phyloP scores from a whole-genome alignment of 2,113 vertebrate genomes.

The Manacus vitellinus region DNA sequence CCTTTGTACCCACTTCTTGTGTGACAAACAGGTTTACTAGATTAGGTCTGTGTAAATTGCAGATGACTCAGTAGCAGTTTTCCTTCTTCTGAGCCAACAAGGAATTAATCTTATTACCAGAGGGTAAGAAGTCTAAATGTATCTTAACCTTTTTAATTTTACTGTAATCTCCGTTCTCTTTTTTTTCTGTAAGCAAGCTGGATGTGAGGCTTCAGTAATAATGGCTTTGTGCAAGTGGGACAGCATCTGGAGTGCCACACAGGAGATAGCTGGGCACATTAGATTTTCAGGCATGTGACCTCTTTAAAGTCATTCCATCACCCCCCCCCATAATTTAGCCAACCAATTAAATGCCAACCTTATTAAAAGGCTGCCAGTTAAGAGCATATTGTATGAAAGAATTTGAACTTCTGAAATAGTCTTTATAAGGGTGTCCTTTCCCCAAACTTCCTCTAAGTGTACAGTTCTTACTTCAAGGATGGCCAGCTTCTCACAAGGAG shows the following conservation, averaged over 20 bases:
- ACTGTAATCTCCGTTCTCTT: neutral
- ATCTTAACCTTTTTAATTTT: conserved; percentile 31
- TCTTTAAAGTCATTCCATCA: neutral
- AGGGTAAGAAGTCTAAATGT: neutral
- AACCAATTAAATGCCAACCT: neutral
- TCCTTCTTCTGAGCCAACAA: neutral
- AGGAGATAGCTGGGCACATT: neutral
- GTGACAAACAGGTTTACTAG: conserved; percentile 29
- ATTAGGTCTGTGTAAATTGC: conserved; percentile 39
- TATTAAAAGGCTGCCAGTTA: neutral
- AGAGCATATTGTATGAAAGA: neutral
- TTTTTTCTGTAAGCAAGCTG: neutral
- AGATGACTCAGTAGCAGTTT: conserved; percentile 14
- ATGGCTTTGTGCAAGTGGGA: conserved; percentile 4
- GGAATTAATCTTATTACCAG: conserved; percentile 46
- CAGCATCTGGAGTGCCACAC: neutral
- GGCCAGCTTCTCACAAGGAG: neutral
- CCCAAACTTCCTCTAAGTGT: neutral
- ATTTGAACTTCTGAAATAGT: neutral
- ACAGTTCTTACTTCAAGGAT: neutral
- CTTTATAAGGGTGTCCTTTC: neutral
- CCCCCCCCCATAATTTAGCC: neutral
- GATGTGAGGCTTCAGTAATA: neutral
- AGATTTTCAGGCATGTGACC: neutral
- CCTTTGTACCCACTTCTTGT: conserved; percentile 45